Conservation (phyloP, 1,140 invertebrate genomes). For the Apis dorsata region DNA sequence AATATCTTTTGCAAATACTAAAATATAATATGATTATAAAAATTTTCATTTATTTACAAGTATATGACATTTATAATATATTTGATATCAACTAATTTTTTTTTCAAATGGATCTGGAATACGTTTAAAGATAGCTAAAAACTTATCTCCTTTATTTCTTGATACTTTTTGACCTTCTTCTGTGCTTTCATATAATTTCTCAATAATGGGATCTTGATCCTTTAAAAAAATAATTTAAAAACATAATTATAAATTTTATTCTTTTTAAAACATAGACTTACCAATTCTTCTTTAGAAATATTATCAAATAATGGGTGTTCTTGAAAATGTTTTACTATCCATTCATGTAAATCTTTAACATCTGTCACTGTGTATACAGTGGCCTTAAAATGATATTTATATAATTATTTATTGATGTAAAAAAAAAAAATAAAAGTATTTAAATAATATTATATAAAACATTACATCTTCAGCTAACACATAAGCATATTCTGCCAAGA, state of each 20-base stretch:
- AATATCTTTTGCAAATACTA: conserved; percentile 17
- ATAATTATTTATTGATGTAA: conserved; percentile 17
- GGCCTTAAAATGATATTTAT: conserved; percentile 82
- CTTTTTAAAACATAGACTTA: conserved; percentile 31
- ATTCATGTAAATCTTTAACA: conserved; percentile 97
- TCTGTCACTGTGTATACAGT: conserved; percentile 98
- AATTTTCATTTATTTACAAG: conserved; percentile 30
- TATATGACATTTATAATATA: background rate
- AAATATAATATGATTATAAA: conserved; percentile 10
- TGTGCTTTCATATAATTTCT: conserved; percentile 94
- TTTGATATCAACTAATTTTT: conserved; percentile 27
- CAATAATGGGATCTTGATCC: conserved; percentile 91
- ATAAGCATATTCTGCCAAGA: conserved; percentile 98
- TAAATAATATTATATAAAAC: conserved; percentile 35
- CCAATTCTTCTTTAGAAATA: conserved; percentile 80
- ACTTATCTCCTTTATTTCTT: conserved; percentile 96
- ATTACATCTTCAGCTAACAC: conserved; percentile 90
- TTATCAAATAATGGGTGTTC: conserved; percentile 95
- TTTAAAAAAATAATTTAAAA: conserved; percentile 75
- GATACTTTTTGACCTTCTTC: conserved; percentile 99
- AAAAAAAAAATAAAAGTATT: conserved; percentile 9
- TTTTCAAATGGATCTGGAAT: conserved; percentile 80
- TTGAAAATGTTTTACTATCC: conserved; percentile 96
- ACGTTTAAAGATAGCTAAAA: conserved; percentile 93
- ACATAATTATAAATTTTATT: background rate